Evolutionary conservation across 64 coral and sea anemone species (phyloP).

Genomic region (Montipora foliosa): DNA sequence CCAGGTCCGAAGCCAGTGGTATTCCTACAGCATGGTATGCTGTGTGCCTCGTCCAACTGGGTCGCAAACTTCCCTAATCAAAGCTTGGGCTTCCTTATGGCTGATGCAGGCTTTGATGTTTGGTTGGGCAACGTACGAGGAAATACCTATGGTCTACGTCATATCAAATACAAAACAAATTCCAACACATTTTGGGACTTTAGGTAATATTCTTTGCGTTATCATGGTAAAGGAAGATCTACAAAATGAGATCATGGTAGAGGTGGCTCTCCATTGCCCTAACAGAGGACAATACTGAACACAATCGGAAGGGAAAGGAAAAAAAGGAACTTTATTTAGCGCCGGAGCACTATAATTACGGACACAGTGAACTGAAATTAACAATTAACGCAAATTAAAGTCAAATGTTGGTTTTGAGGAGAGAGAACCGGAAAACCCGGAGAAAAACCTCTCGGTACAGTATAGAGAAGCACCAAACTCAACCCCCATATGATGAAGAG

Average conservation of each 20-base stretch:
- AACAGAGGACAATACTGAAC: too few species aligned
- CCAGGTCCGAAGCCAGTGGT: slow-evolving; percentile 28
- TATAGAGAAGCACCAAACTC: too few species aligned
- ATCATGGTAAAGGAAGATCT: too few species aligned
- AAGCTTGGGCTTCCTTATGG: slow-evolving; percentile 86
- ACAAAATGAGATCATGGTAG: neutral
- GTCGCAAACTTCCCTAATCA: slow-evolving; percentile 77
- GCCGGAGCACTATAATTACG: too few species aligned
- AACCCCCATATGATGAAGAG: too few species aligned
- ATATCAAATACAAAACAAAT: slow-evolving; percentile 67
- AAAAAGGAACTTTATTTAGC: too few species aligned
- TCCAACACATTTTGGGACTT: slow-evolving; percentile 94
- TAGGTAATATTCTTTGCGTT: slow-evolving; percentile 59
- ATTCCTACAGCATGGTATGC: slow-evolving; percentile 82
- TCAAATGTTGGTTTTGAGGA: too few species aligned
- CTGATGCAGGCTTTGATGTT: slow-evolving; percentile 87
- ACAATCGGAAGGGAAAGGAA: too few species aligned
- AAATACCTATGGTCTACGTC: slow-evolving; percentile 78
- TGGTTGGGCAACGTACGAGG: slow-evolving; percentile 94
- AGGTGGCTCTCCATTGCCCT: neutral
- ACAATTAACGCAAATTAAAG: too few species aligned
- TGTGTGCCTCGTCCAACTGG: slow-evolving; percentile 68
- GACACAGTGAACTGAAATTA: too few species aligned
- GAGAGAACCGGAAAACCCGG: too few species aligned
- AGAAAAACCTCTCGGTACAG: too few species aligned